phyloP scores from a whole-genome alignment of 2,888 invertebrate species.

The Hypomecis punctinalis region DNA sequence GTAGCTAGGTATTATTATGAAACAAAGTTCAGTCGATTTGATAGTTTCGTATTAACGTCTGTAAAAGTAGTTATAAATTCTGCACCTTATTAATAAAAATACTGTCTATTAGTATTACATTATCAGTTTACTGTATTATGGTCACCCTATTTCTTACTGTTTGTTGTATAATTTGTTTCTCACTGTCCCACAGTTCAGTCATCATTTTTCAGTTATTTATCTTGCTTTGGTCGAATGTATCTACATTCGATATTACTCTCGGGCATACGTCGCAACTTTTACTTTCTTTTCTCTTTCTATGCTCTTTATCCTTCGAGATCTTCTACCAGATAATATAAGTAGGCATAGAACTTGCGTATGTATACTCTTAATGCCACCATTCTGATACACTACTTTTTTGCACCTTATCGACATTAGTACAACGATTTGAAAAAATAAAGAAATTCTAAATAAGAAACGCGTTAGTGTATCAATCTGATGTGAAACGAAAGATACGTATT shows the following conservation, averaged over 20 bases:
- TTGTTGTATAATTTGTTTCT: neutral
- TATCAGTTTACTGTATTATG: conserved; percentile 7
- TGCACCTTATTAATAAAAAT: conserved; percentile 37
- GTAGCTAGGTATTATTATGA: conserved; percentile 55
- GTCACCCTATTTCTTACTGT: no score
- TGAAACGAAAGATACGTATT: conserved; percentile 29
- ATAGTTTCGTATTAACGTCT: conserved; percentile 50
- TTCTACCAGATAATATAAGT: no score
- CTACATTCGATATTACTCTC: no score
- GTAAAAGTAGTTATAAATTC: conserved; percentile 31
- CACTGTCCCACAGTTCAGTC: neutral
- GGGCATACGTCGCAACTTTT: no score
- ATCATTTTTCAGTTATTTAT: neutral
- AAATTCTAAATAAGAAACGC: neutral
- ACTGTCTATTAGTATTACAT: conserved; percentile 13
- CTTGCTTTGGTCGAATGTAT: neutral
- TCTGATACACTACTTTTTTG: no score
- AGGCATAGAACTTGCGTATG: no score
- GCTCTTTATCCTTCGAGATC: no score
- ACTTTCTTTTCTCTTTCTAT: no score
- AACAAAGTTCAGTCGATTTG: conserved; percentile 53
- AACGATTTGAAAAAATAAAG: neutral
- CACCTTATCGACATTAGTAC: no score
- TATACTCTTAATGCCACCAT: no score
- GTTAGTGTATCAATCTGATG: conserved; percentile 11